Base-by-base conservation (phyloP, 2,113 vertebrate genomes). In the Salminus brasiliensis region DNA sequence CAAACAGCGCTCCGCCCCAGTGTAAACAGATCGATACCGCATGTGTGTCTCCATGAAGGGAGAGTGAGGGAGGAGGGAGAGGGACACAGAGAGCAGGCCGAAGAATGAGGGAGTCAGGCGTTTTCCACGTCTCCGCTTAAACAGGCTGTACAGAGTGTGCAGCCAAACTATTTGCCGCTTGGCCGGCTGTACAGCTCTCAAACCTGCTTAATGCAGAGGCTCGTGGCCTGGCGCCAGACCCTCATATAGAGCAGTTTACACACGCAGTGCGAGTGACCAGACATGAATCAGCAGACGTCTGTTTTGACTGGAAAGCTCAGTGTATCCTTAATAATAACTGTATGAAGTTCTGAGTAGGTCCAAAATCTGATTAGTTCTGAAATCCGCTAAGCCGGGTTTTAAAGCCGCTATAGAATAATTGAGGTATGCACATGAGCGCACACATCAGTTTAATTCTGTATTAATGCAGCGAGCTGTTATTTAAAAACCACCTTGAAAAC, bases 121-220 rank as follows among this genome's bases (percentile, higher is more conserved):
- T 88, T 91, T 88, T 86, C 82, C 82, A 86, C 85, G 81, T 85
- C 82, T 86, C 67, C 86, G 87, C 87, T 91, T 87, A 88, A 89
- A 89, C 86, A 86, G 88, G 84, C 83, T 83, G 89, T 68, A 91
- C 90, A 90, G 82, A 84, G 84, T 92, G 91, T 92, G 87, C 91
- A 89, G 90, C 91, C 91, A 93, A 92, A 91, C 84, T 91, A 90
- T 92, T 88, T 88, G 87, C 85, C 87, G 87, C 84, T 88, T 92
- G 88, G 88, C 90, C 88, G 87, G 84, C 41, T 77, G 74, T 80
- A 13, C 77, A 63, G 85, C 82, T 66, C 79, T 67, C 74, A 74
- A 30, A n/a, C 69, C 74, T 83, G 80, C 75, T 83, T 77, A 82
- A 81, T 79, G 75, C 63, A 16, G 47, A 72, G 57, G 15, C 60